Conservation (phyloP, 2,888 invertebrate genomes). For the Cosmia trapezina region DNA sequence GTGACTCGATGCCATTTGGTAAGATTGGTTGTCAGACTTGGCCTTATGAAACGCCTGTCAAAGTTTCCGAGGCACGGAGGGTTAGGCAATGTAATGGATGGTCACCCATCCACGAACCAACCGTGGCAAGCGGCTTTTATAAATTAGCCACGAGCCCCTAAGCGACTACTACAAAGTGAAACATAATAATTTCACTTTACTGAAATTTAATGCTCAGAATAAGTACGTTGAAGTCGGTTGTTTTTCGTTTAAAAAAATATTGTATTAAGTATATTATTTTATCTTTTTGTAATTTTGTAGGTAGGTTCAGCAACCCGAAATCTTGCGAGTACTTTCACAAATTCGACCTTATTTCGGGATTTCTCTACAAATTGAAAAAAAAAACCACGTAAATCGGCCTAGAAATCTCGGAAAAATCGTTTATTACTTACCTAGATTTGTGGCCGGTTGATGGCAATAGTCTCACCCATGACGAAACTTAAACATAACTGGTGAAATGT, state of each 20-base stretch:
- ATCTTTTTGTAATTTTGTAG: background rate
- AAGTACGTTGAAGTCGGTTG: background rate
- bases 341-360: background rate
- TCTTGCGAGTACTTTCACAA: background rate
- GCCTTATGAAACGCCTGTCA: background rate
- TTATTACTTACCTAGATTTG: background rate
- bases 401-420: background rate
- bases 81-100: too few relatives aligned
- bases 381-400: too few relatives aligned
- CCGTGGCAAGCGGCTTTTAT: background rate
- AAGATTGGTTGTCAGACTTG: background rate
- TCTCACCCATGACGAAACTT: too few relatives aligned
- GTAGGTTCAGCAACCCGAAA: background rate
- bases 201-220: background rate
- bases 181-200: background rate
- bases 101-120: background rate
- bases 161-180: background rate
- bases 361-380: too few relatives aligned
- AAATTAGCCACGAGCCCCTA: background rate
- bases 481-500: too few relatives aligned
- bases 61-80: background rate
- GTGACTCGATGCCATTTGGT: background rate
- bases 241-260: background rate
- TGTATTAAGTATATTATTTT: too few relatives aligned
- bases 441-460: too few relatives aligned